A percentile compares a stretch with the other conserved stretches of the same genome.
Conservation (phyloP, 2,797 vertebrate species). For the Chaetodon trifasciatus region DNA sequence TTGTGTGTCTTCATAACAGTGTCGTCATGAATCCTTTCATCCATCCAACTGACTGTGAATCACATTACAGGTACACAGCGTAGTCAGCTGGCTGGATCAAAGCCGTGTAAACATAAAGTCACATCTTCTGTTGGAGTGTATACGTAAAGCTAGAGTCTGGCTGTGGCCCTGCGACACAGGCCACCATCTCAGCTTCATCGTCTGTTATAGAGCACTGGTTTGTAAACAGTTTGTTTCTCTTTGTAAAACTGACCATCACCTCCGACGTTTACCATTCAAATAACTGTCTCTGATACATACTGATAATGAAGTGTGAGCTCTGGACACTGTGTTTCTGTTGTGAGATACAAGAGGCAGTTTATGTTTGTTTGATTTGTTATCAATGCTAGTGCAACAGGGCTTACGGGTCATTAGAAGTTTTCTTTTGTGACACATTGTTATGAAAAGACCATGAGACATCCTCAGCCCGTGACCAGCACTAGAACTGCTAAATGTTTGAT, state of each 20-base stretch:
- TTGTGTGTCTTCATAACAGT: not conserved
- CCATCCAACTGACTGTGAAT: slow-evolving; percentile 5
- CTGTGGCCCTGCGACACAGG: not conserved
- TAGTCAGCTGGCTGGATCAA: slow-evolving; percentile 18
- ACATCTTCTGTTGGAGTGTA: slow-evolving; percentile 3
- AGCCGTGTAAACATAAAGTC: slow-evolving; percentile 41
- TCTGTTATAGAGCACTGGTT: slow-evolving; percentile 14
- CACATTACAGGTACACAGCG: not conserved
- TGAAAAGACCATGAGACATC: slow-evolving; percentile 29
- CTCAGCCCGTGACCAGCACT: slow-evolving; percentile 35
- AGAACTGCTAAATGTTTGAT: slow-evolving; percentile 24
- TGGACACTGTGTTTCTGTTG: not conserved
- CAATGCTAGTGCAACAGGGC: slow-evolving; percentile 36
- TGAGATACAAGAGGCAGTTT: slow-evolving; percentile 22
- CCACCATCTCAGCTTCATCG: not conserved
- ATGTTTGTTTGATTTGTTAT: not conserved
- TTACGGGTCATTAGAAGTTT: slow-evolving; percentile 2
- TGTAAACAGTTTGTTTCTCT: slow-evolving; percentile 40
- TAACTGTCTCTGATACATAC: not conserved
- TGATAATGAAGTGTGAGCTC: not conserved
- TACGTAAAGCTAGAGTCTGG: not conserved
- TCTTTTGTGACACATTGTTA: slow-evolving; percentile 1
- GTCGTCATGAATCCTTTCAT: not conserved
- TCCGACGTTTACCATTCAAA: slow-evolving; percentile 21
- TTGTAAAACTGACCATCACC: slow-evolving; percentile 29